phyloP scores from a whole-genome alignment of 2,888 invertebrate species.

The Notodonta ziczac region DNA sequence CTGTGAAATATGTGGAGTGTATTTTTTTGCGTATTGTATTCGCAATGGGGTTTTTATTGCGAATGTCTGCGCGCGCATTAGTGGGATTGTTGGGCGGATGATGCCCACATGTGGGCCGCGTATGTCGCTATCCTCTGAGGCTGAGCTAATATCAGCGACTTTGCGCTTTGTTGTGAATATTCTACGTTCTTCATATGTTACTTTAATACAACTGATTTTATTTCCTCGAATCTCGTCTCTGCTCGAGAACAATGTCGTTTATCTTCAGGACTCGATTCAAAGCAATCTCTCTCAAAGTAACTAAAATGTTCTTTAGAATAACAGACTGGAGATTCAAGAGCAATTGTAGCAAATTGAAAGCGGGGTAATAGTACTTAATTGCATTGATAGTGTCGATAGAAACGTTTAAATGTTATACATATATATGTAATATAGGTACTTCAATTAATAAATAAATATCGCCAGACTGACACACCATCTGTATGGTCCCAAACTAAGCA shows the following conservation, averaged over 20 bases:
- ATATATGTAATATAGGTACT: too few relatives aligned
- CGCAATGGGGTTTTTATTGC: conserved; percentile 66
- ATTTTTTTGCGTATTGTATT: conserved; percentile 53
- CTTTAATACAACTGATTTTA: not conserved
- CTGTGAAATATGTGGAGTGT: conserved; percentile 42
- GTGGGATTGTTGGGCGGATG: conserved; percentile 60
- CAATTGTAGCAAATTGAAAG: not conserved
- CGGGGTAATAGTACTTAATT: not conserved
- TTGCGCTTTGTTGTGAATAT: not conserved
- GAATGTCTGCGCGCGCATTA: conserved; percentile 66
- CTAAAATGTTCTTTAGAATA: not conserved
- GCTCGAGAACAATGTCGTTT: not conserved
- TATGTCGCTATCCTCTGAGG: conserved; percentile 42
- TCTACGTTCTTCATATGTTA: conserved; percentile 2
- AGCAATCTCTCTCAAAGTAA: not conserved
- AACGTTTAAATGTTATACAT: too few relatives aligned
- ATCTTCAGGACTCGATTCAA: not conserved
- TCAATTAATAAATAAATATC: too few relatives aligned
- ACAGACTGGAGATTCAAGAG: not conserved
- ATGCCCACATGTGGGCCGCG: conserved; percentile 64
- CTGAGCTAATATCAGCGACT: conserved; percentile 34
- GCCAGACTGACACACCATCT: too few relatives aligned
- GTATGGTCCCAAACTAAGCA: too few relatives aligned
- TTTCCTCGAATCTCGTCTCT: not conserved
- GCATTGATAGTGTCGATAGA: not conserved